Conservation (phyloP, 2,797 vertebrate species). For the Coilia nasus region DNA sequence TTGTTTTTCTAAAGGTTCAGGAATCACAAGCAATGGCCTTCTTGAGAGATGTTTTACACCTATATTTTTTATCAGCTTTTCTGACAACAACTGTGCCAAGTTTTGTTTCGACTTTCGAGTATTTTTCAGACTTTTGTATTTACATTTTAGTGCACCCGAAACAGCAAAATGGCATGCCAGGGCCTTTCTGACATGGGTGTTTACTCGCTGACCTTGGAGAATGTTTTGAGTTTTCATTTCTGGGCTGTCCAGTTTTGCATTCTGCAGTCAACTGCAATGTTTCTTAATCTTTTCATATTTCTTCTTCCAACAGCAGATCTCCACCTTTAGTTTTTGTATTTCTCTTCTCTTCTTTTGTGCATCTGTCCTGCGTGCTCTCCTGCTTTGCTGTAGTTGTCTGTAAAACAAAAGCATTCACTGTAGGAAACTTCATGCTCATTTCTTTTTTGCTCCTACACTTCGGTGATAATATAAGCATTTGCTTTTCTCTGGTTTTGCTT, state of each 20-base stretch:
- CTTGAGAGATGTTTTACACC: too few species aligned
- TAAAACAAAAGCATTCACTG: conserved; percentile 1
- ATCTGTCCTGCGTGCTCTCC: not conserved
- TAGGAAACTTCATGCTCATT: too few species aligned
- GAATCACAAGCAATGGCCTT: too few species aligned
- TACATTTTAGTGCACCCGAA: not conserved
- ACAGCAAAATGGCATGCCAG: conserved; percentile 21
- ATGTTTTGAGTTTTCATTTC: not conserved
- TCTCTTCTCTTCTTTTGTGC: not conserved
- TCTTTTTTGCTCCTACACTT: too few species aligned
- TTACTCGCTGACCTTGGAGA: not conserved
- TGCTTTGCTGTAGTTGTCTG: not conserved
- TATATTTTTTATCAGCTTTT: too few species aligned
- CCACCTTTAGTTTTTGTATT: not conserved
- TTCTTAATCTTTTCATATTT: conserved; percentile 25
- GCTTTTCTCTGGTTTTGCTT: too few species aligned
- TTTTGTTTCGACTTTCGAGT: too few species aligned
- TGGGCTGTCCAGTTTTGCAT: conserved; percentile 15
- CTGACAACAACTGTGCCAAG: too few species aligned
- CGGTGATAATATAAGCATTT: too few species aligned
- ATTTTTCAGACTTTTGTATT: not conserved
- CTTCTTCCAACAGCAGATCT: not conserved
- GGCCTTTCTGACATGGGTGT: conserved; percentile 23
- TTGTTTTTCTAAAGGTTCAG: too few species aligned
- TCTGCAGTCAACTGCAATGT: not conserved